Evolutionary conservation across 2,888 invertebrate genomes (phyloP), one percentile per base, ranked within the genome.

Genomic region (Tachina fera): DNA sequence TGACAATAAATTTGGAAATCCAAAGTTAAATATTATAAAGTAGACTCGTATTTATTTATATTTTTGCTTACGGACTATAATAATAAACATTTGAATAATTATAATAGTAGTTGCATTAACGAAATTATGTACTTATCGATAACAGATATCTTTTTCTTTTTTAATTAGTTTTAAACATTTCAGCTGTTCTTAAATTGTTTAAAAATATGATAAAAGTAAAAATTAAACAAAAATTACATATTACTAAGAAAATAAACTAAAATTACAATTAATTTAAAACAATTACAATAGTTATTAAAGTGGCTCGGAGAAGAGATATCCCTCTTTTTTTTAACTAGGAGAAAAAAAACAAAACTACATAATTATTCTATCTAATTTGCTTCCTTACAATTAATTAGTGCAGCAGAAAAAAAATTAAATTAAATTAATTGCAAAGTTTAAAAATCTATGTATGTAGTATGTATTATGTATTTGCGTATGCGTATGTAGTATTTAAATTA

Each of bases 291-390:
- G 65, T 79, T 68, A 56, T 79, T 68, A 56, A 76, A 80, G 75
- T 87, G 87, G 87, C 87, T 87, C 87, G 87, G 87, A 87, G 78
- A 87, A 85, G 79, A 79, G 74, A 83, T 84, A 81, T 56, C 77
- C 31, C 31, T 31, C 31, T 31, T 45, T 81, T 61, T 60, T 65
- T 74, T 74, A 65, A 74, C 60, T 68, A 81, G 43, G 16, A 61
- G 16, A 49, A 49, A 6, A 63, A 56, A 47, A 63, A 22, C 31
- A 58, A 56, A 45, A 43, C 72, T 13, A 19, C 9, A 47, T 67
- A 72, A 74, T 41, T 41, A 72, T 43, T 51, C 31, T 71, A 71
- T 9, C 10, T 70, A 31, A 72, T 39, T 43, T 6, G 11, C 39
- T 60, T 56, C 43, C 19, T 78, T 83, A 61, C 43, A 58, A 58